These are phyloP conservation scores for Acanthosepion lycidas DNA, from an alignment of 2,888 invertebrate species.

Conservation along the genomic window DNA sequence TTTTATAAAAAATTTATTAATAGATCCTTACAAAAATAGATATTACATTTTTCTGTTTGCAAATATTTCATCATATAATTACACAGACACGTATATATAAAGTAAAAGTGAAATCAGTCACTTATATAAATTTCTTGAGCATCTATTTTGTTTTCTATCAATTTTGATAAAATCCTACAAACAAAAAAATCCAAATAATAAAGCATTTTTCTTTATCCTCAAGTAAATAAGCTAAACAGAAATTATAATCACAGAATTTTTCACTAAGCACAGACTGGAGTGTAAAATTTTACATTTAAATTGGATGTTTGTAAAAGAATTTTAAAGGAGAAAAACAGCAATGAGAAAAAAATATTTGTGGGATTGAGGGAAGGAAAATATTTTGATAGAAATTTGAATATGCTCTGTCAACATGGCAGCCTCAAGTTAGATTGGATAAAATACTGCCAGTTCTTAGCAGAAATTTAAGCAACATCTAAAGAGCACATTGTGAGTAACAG, in stretches of 20 bases:
- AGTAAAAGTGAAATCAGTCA: too few relatives aligned
- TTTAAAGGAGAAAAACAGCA: background rate
- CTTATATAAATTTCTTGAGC: too few relatives aligned
- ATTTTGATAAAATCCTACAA: too few relatives aligned
- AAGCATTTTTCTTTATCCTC: background rate
- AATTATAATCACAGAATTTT: background rate
- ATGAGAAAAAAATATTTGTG: background rate
- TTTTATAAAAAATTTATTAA: too few relatives aligned
- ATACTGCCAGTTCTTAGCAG: background rate
- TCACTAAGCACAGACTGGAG: background rate
- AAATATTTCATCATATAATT: too few relatives aligned
- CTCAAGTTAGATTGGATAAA: background rate
- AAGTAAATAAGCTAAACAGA: background rate
- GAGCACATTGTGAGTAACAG: background rate
- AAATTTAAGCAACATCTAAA: background rate
- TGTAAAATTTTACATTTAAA: background rate
- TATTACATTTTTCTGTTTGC: too few relatives aligned
- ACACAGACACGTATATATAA: too few relatives aligned
- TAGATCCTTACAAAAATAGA: too few relatives aligned
- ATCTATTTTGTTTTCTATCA: too few relatives aligned
- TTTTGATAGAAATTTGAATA: slow-evolving; percentile 36
- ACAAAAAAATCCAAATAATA: background rate
- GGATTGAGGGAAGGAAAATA: background rate
- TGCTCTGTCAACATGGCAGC: background rate
- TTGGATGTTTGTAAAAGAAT: background rate